Conservation (phyloP, 2,113 vertebrate genomes). For the Phoenicopterus ruber region DNA sequence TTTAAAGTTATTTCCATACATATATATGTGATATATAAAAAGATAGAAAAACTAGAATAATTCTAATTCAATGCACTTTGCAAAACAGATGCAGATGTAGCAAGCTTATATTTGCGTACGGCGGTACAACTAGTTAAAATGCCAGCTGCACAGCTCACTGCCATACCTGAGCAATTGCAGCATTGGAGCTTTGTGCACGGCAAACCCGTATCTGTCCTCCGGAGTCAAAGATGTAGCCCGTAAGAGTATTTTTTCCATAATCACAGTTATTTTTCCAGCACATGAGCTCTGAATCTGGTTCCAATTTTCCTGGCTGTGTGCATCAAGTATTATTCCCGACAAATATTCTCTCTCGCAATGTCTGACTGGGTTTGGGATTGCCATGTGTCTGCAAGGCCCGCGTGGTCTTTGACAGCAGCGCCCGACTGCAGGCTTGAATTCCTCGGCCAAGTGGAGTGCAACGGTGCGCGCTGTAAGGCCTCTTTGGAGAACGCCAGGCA, state of each 20-base stretch:
- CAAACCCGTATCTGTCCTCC: background rate
- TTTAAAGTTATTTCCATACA: background rate
- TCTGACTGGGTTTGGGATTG: background rate
- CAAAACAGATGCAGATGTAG: background rate
- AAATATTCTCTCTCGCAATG: background rate
- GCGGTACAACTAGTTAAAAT: background rate
- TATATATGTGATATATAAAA: background rate
- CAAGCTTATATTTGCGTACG: background rate
- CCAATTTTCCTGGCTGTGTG: background rate
- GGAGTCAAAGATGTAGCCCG: background rate
- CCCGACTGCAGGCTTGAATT: background rate
- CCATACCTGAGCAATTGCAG: background rate
- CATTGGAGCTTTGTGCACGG: background rate
- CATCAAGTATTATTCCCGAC: background rate
- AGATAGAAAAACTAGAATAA: background rate
- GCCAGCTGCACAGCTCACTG: background rate
- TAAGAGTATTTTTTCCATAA: background rate
- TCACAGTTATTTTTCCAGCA: background rate
- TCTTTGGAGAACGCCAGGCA: background rate
- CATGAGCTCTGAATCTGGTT: background rate
- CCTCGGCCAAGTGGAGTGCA: background rate
- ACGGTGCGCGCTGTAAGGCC: accelerated
- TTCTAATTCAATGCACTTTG: background rate
- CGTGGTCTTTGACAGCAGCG: background rate
- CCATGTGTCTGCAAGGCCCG: background rate